Evolutionary conservation across 1,140 invertebrate genomes (phyloP), one percentile per base, ranked within the genome.

Genomic region (Eulimnadia texana): DNA sequence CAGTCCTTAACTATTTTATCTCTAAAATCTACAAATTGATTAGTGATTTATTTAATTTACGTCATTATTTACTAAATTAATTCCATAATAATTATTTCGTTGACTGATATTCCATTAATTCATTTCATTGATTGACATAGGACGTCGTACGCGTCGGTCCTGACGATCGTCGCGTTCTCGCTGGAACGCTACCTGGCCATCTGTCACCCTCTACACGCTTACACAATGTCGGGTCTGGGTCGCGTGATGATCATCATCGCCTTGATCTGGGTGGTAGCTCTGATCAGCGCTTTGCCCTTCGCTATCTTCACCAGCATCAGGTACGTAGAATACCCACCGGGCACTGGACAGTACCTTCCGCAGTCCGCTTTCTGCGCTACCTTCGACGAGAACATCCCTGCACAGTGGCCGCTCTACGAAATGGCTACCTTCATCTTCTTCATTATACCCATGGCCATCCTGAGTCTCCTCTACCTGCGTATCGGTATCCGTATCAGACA

Each of bases 131-230:
- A n/a, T n/a, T n/a, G n/a, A n/a, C n/a, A n/a, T 50, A 67, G 63
- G 59, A 70, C 69, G 13, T 67, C 73, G 27, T 76, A 76, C 58
- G 73, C 76, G 3, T 77, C 90, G 0, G 88, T 94, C 1, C 76
- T 95, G 66, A 92, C 88, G 23, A 94, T 96, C 64, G 86, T 91
- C 16, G 85, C 86, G 22, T 92, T 92, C 72, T 88, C 87, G 0
- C 60, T 83, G 68, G 87, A 90, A 72, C 78, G 91, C 50, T 96
- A 94, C 74, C 71, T 94, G 27, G 92, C 92, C 16, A 94, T 97
- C 66, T 95, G 91, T 68, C 85, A 94, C 72, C 90, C 91, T 0
- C 73, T 95, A 42, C 81, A 84, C 60, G 68, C 71, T 3, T 73
- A 90, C 69, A 82, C 82, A 2, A 85, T 91, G 77, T 85, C 85